phyloP scores from a whole-genome alignment of 2,888 invertebrate species.

The Trypoxylon attenuatum region DNA sequence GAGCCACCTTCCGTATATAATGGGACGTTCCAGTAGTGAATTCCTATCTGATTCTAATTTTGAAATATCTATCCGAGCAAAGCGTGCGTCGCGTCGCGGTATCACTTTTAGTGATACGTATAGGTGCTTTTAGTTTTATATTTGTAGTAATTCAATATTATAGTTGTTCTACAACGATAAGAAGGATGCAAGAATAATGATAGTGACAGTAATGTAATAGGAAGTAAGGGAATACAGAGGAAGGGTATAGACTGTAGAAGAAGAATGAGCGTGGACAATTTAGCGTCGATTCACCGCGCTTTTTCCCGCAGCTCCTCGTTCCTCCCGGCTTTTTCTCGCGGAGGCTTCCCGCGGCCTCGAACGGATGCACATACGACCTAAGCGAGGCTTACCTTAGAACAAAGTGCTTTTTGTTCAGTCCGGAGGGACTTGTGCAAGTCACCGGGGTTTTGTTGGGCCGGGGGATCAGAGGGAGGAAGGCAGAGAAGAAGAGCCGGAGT shows the following conservation, averaged over 20 bases:
- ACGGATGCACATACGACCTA: conserved; percentile 42
- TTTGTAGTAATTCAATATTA: no score
- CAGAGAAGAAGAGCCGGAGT: no score
- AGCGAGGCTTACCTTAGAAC: conserved; percentile 65
- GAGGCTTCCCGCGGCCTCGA: conserved; percentile 30
- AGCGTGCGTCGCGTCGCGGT: neutral
- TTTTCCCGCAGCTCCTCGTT: conserved; percentile 52
- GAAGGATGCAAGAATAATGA: no score
- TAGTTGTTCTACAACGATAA: no score
- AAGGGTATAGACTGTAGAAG: conserved; percentile 1
- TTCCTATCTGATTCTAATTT: neutral
- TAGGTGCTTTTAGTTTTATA: no score
- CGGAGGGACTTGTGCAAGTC: conserved; percentile 59
- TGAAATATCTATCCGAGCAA: neutral
- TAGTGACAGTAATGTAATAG: conserved; percentile 39
- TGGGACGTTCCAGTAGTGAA: neutral
- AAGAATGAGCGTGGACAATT: conserved; percentile 65
- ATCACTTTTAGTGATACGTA: no score
- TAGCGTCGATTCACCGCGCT: conserved; percentile 70
- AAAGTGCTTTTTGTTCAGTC: conserved; percentile 65
- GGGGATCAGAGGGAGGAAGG: conserved; percentile 12
- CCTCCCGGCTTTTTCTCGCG: conserved; percentile 16
- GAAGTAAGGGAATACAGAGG: neutral
- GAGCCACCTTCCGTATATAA: neutral
- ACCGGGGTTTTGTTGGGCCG: conserved; percentile 56